Conservation (phyloP, 2,113 vertebrate species). For the Apteryx owenii region DNA sequence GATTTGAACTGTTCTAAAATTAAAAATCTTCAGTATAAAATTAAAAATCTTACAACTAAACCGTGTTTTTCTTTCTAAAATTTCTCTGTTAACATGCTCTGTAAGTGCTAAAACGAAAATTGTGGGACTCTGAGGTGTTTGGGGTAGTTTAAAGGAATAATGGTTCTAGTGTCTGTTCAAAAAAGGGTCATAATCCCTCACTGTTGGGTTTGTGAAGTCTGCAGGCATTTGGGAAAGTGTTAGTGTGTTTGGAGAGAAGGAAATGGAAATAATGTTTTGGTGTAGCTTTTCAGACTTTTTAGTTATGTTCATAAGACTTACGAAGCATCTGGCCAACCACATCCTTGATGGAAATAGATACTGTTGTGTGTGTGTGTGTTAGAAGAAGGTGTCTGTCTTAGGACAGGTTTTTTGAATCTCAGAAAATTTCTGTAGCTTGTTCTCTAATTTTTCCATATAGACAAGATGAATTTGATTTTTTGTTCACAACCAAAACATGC, state of each 20-base stretch:
- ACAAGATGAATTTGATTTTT: neutral
- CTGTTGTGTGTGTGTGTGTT: neutral
- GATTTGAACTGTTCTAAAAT: neutral
- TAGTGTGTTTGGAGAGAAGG: neutral
- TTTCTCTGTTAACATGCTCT: neutral
- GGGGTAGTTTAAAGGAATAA: neutral
- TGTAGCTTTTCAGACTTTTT: neutral
- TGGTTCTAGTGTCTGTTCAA: neutral
- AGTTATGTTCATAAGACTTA: neutral
- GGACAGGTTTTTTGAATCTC: neutral
- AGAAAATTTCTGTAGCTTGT: neutral
- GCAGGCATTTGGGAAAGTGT: neutral
- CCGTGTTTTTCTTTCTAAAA: neutral
- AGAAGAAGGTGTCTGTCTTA: neutral
- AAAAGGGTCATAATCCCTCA: neutral
- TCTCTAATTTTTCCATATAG: neutral
- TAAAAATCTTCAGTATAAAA: neutral
- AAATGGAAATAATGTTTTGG: neutral
- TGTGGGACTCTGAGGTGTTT: neutral
- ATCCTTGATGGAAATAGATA: neutral
- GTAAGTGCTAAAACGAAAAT: neutral
- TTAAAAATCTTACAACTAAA: neutral
- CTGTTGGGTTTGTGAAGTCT: neutral
- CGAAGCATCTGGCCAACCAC: neutral
- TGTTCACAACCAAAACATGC: neutral